These are phyloP conservation scores for Charaxes varanes DNA, from an alignment of 1,140 invertebrate species.

Conservation along the genomic window DNA sequence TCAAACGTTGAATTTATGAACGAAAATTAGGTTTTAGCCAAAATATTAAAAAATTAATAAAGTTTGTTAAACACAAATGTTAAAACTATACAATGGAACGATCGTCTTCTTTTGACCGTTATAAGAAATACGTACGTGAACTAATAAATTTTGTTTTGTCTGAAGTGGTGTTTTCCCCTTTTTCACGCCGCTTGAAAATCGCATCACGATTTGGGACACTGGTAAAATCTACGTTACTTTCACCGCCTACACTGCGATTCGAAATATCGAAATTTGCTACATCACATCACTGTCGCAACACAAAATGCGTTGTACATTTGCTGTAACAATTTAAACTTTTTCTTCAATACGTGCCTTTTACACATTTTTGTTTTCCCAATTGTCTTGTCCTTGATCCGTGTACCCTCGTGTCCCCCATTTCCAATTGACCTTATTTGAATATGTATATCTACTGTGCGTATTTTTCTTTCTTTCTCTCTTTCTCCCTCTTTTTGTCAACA, in stretches of 20 bases:
- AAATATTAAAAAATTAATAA: slow-evolving; percentile 16
- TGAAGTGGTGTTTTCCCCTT: slow-evolving; percentile 44
- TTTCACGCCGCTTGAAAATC: slow-evolving; percentile 70
- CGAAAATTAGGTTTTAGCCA: slow-evolving; percentile 1
- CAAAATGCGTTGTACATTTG: background rate
- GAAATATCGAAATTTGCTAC: slow-evolving; percentile 3
- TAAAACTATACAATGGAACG: too few species aligned
- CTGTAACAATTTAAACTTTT: background rate
- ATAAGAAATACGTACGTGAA: slow-evolving; percentile 5
- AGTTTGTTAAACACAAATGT: too few species aligned
- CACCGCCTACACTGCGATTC: slow-evolving; percentile 21
- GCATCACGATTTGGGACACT: slow-evolving; percentile 70
- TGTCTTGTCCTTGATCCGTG: too few species aligned
- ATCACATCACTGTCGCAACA: slow-evolving; percentile 1
- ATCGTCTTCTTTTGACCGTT: slow-evolving; percentile 17
- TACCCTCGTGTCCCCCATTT: too few species aligned
- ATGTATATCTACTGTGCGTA: too few species aligned
- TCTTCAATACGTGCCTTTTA: background rate
- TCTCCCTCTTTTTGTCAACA: too few species aligned
- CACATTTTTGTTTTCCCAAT: too few species aligned
- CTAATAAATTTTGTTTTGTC: slow-evolving; percentile 11
- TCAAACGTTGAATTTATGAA: slow-evolving; percentile 13
- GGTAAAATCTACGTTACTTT: slow-evolving; percentile 56
- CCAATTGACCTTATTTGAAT: too few species aligned
- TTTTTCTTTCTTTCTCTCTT: too few species aligned